Conservation (phyloP, 1,140 invertebrate genomes). For the Dendroctonus valens region DNA sequence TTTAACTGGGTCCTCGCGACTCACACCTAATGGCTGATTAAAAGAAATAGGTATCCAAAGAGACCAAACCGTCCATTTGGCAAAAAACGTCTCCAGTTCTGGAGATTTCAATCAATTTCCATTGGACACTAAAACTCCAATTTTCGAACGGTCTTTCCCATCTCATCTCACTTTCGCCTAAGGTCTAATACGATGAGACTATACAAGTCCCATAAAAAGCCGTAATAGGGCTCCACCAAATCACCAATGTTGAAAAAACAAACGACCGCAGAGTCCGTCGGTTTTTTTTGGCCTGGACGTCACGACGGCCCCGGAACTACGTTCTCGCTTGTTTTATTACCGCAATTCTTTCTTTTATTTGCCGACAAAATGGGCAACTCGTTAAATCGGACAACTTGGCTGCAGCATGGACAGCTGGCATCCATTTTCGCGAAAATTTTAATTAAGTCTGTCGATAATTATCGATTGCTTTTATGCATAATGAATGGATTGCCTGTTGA, state of each 20-base stretch:
- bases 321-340: constrained; percentile 13
- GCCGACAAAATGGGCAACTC: constrained; percentile 9
- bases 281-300: constrained; percentile 3
- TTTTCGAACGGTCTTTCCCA: too few relatives aligned
- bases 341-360: constrained; percentile 16
- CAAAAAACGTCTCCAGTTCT: too few relatives aligned
- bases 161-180: too few relatives aligned
- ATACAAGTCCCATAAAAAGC: neutral
- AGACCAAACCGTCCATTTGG: too few relatives aligned
- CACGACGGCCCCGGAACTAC: constrained; percentile 10
- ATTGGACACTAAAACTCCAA: too few relatives aligned
- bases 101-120: too few relatives aligned
- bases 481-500: neutral
- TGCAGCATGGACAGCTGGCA: neutral
- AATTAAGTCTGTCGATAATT: neutral
- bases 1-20: too few relatives aligned
- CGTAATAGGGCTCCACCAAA: neutral
- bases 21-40: too few relatives aligned
- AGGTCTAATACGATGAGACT: neutral
- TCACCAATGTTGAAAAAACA: constrained; percentile 16
- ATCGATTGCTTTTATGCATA: neutral
- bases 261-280: constrained; percentile 8
- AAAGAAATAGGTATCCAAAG: too few relatives aligned
- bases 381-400: neutral
- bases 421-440: neutral